phyloP scores from a whole-genome alignment of 2,797 vertebrate species.

The Delichon dasypus region DNA sequence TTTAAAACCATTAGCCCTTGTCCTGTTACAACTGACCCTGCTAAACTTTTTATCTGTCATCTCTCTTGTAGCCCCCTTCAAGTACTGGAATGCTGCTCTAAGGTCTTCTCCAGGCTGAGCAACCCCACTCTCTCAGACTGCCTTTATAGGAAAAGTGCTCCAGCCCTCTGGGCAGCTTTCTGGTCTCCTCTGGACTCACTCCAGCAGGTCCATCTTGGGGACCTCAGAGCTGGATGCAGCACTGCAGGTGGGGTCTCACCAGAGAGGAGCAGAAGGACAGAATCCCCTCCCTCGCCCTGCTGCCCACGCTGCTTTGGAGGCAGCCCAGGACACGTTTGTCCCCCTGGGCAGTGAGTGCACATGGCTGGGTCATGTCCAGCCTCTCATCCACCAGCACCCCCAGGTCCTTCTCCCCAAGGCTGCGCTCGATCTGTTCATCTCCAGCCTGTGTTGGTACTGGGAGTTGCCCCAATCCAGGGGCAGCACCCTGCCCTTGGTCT shows the following conservation, averaged over 20 bases:
- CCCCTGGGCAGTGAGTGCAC: not conserved
- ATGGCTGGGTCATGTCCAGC: not conserved
- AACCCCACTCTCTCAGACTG: not conserved
- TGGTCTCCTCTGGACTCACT: not conserved
- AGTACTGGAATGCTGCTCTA: not conserved
- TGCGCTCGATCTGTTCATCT: fast-evolving
- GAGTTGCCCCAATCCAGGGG: not conserved
- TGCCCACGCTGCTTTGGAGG: not conserved
- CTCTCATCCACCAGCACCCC: not conserved
- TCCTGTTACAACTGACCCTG: not conserved
- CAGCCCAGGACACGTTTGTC: not conserved
- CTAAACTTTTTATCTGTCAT: not conserved
- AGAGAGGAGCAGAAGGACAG: not conserved
- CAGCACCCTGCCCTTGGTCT: not conserved
- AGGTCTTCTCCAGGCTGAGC: not conserved
- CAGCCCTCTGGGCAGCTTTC: not conserved
- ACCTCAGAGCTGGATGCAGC: not conserved
- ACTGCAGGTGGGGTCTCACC: not conserved
- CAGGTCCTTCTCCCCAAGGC: not conserved
- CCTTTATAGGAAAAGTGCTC: not conserved
- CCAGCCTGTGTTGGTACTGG: not conserved
- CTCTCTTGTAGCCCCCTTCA: not conserved
- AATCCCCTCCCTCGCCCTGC: not conserved
- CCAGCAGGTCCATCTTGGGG: not conserved
- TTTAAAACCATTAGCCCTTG: not conserved